Base-by-base conservation (phyloP, 2,113 vertebrate species). In the Bungarus multicinctus region DNA sequence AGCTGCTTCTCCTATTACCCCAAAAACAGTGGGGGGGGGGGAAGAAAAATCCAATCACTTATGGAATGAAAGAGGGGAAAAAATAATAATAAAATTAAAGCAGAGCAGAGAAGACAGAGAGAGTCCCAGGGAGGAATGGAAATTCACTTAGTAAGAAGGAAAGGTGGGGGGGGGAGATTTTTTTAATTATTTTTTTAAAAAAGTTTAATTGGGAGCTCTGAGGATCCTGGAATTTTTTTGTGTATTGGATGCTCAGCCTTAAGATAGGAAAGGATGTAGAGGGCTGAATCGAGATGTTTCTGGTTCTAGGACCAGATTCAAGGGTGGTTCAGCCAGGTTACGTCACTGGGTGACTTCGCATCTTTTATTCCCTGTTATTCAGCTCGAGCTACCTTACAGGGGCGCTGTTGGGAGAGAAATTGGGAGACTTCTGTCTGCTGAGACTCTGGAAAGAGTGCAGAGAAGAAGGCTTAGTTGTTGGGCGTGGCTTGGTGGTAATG, bases 1-100 rank as follows among this genome's bases (percentile, higher is more conserved):
- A 98, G 96, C 86, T 96, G 96, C 86, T 96, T 96, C 96, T 97
- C 96, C 93, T 98, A 97, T 97, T 97, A 96, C 74, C 74, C 34
- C 18, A 9, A 39, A 74, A 7, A 20, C 50, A 52, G n/a, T n/a
- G n/a, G n/a, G n/a, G n/a, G n/a, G n/a, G 4, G 4, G 60, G 27
- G 60, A 4, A 89, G 34, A 43, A 85, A 88, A 88, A 97, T 94
- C 95, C 95, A 93, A 95, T 95, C 97, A 96, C 97, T 97, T 97
- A 97, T 96, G 95, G 98, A 96, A 97, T 95, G 95, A 97, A 95
- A 97, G 90, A 92, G 89, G 94, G 18, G 54, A 1, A 5, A 7
- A 57, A 57, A 97, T 96, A 97, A 97, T 95, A 96, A 96, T 95
- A 97, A 96, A 96, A 97, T 97, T 96, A 95, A 95, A 93, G 91